phyloP scores from a whole-genome alignment of 64 coral and sea anemone species.

The Montipora cactus region DNA sequence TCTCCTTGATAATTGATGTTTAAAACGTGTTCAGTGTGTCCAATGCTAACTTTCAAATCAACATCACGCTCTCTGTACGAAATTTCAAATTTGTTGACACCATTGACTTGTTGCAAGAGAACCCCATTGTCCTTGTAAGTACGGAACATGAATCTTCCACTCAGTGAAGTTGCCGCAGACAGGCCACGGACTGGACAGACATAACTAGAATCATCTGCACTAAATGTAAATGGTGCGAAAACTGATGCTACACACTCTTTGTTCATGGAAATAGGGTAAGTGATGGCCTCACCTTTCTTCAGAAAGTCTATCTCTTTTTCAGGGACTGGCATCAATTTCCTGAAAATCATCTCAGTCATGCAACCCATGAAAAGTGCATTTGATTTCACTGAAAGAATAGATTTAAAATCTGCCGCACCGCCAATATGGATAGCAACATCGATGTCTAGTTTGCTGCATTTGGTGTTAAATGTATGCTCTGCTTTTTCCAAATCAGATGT shows the following conservation, averaged over 20 bases:
- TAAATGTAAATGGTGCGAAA: constrained; percentile 40
- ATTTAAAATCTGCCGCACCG: constrained; percentile 33
- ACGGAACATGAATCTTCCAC: constrained; percentile 46
- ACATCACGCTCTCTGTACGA: neutral
- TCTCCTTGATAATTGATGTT: neutral
- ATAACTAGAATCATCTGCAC: neutral
- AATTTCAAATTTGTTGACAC: neutral
- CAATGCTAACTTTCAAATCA: neutral
- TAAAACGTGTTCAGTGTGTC: neutral
- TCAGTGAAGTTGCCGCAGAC: neutral
- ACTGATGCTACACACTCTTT: neutral
- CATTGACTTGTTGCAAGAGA: constrained; percentile 13
- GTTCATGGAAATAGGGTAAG: constrained; percentile 2
- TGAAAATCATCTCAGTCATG: constrained; percentile 9
- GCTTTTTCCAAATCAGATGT: neutral
- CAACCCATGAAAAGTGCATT: constrained; percentile 54
- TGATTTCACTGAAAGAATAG: constrained; percentile 31
- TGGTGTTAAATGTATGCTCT: constrained; percentile 27
- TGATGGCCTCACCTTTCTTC: neutral
- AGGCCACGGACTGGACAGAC: neutral
- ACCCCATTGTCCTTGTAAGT: constrained; percentile 38
- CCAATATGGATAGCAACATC: constrained; percentile 54
- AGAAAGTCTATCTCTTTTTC: constrained; percentile 4
- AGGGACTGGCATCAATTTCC: too few relatives aligned
- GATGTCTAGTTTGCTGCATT: constrained; percentile 19